A percentile compares a stretch with the other conserved stretches of the same genome.
phyloP scores from a whole-genome alignment of 1,140 invertebrate genomes.

The Harlomillsia oculata region DNA sequence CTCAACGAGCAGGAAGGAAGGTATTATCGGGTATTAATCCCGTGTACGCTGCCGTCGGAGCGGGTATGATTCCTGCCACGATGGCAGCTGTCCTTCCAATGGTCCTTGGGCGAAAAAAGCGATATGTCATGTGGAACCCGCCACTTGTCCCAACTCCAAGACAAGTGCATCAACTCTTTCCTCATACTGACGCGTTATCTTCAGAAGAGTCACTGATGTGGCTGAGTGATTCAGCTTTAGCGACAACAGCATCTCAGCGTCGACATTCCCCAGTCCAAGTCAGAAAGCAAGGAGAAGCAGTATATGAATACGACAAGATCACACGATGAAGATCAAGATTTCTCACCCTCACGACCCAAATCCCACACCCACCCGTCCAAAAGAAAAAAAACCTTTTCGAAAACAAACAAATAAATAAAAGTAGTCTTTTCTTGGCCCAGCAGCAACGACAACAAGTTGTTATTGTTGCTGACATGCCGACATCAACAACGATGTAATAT shows the following conservation, averaged over 20 bases:
- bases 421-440: no score
- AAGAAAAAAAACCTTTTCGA: no score
- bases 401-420: no score
- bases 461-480: conserved; percentile 24
- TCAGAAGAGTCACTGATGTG: conserved; percentile 23
- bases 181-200: no score
- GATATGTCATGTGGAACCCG: no score
- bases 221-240: no score
- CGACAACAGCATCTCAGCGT: conserved; percentile 2
- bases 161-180: no score
- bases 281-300: neutral
- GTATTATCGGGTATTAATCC: neutral
- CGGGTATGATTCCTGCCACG: conserved; percentile 31
- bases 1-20: neutral
- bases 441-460: conserved; percentile 29
- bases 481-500: conserved; percentile 32
- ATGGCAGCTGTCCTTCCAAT: conserved; percentile 29
- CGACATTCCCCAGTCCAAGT: neutral
- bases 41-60: conserved; percentile 25
- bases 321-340: neutral
- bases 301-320: no score
- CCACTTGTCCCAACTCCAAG: no score
- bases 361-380: no score
- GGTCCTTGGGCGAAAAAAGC: conserved; percentile 22
- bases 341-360: no score